Conservation (phyloP, 2,888 invertebrate species). For the Empis stercorea region DNA sequence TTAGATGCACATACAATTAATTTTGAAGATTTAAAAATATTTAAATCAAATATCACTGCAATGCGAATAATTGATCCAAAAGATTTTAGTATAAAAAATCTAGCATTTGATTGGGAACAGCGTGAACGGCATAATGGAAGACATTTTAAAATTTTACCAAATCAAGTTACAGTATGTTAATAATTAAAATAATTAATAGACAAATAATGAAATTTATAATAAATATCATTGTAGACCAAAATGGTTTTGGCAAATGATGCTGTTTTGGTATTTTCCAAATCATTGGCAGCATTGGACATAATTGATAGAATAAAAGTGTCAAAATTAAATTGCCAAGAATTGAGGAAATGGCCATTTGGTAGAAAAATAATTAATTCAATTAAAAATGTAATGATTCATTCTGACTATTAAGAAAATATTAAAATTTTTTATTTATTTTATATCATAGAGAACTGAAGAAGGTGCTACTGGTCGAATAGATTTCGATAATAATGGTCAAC, state of each 20-base stretch:
- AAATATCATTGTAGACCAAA: constrained; percentile 41
- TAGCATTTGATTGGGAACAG: constrained; percentile 34
- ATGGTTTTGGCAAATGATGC: constrained; percentile 59
- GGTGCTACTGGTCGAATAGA: constrained; percentile 30
- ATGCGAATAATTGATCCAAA: constrained; percentile 33
- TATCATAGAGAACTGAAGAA: constrained; percentile 26
- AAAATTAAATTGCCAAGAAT: constrained; percentile 32
- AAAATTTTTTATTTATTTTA: neutral
- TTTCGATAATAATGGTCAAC: constrained; percentile 45
- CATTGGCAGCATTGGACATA: constrained; percentile 31
- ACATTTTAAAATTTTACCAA: constrained; percentile 19
- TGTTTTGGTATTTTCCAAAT: constrained; percentile 50
- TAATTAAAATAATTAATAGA: neutral
- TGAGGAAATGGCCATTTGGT: constrained; percentile 44
- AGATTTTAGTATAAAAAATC: constrained; percentile 30
- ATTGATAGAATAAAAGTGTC: constrained; percentile 22
- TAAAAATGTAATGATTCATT: constrained; percentile 41
- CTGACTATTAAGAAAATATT: too few species aligned
- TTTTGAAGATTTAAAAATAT: constrained; percentile 37
- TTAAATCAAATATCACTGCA: constrained; percentile 30
- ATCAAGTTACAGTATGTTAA: neutral
- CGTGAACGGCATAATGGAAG: constrained; percentile 26
- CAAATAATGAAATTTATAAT: neutral
- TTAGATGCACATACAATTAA: constrained; percentile 37
- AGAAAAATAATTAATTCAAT: constrained; percentile 53